Evolutionary conservation across 2,888 invertebrate species (phyloP).

Genomic region (Athalia rosae): DNA sequence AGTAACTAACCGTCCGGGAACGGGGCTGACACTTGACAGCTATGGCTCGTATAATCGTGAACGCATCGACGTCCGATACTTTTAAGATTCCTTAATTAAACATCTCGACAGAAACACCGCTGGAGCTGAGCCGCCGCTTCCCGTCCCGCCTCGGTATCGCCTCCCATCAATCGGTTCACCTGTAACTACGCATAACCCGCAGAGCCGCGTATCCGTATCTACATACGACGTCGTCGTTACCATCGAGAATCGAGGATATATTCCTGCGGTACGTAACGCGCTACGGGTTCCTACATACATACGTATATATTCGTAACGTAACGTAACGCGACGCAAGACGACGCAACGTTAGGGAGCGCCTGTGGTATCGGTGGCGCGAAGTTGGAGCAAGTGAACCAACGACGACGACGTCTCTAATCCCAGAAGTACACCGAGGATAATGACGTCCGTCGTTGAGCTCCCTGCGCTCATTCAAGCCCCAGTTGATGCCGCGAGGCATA

Average conservation of each 20-base stretch:
- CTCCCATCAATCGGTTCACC: constrained; percentile 30
- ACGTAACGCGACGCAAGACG: too few relatives aligned
- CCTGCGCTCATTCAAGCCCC: background rate
- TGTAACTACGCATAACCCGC: background rate
- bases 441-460: constrained; percentile 15
- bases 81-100: constrained; percentile 69
- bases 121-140: constrained; percentile 56
- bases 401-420: constrained; percentile 24
- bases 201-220: background rate
- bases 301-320: too few relatives aligned
- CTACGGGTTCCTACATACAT: too few relatives aligned
- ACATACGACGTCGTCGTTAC: constrained; percentile 39
- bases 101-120: constrained; percentile 69
- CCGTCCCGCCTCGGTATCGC: constrained; percentile 20
- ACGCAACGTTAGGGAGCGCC: background rate
- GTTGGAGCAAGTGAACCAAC: background rate
- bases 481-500: constrained; percentile 13
- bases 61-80: constrained; percentile 52
- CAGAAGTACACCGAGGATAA: constrained; percentile 31
- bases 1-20: background rate
- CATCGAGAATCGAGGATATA: background rate
- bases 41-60: constrained; percentile 16
- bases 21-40: background rate
- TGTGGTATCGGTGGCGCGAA: background rate
- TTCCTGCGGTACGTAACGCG: background rate